A percentile compares a stretch with the other conserved stretches of the same genome.
Conservation (phyloP, 2,797 vertebrate species). For the Menidia menidia region DNA sequence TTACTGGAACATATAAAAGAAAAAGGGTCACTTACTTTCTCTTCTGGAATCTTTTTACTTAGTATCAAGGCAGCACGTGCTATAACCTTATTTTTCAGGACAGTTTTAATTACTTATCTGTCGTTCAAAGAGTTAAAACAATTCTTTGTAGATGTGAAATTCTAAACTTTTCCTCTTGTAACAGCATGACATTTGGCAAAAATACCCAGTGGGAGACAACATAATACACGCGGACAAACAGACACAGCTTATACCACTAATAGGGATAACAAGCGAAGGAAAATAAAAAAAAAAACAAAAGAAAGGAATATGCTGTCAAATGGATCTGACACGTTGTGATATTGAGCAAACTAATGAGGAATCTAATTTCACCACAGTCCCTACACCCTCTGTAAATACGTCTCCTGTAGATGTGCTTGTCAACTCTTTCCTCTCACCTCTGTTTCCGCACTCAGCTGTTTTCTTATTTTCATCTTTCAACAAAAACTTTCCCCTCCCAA, state of each 20-base stretch:
- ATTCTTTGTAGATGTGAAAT: neutral
- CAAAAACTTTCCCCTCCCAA: constrained; percentile 37
- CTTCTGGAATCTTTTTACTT: neutral
- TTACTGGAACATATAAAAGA: no score
- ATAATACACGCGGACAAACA: neutral
- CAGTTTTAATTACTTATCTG: neutral
- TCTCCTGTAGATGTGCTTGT: constrained; percentile 5
- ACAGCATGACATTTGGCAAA: neutral
- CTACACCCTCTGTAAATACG: constrained; percentile 21
- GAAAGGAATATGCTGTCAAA: constrained; percentile 4
- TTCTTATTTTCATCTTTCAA: constrained; percentile 25
- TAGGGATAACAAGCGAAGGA: neutral
- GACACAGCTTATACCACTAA: neutral
- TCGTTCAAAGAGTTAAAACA: neutral
- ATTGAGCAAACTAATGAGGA: constrained; percentile 6
- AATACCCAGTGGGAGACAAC: neutral
- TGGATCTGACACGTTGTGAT: neutral
- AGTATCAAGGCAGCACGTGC: neutral
- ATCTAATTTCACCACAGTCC: constrained; percentile 12
- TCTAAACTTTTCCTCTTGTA: neutral
- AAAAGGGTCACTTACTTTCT: neutral
- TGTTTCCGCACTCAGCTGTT: constrained; percentile 5
- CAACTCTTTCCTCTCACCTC: neutral
- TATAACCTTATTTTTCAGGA: neutral
- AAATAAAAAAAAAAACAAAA: neutral